Conservation (phyloP, 2,113 vertebrate genomes). For the Mirounga angustirostris region DNA sequence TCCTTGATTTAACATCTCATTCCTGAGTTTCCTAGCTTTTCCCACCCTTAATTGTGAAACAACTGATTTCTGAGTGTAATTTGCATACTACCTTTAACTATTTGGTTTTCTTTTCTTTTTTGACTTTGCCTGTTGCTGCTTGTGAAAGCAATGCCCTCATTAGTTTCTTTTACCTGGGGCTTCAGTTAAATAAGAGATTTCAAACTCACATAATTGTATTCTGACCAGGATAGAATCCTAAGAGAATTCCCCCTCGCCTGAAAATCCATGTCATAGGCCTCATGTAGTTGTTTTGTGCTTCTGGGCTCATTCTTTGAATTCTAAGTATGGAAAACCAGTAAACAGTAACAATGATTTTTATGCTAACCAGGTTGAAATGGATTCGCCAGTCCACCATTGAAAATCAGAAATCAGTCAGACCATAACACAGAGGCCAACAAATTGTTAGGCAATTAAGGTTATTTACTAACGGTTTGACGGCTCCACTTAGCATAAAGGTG, state of each 20-base stretch:
- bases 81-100: neutral
- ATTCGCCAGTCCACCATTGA: conserved; percentile 56
- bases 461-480: conserved; percentile 50
- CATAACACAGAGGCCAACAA: neutral
- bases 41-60: neutral
- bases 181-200: conserved; percentile 44
- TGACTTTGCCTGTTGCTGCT: conserved; percentile 44
- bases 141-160: neutral
- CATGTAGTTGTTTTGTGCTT: conserved; percentile 23
- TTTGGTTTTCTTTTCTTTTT: conserved; percentile 49
- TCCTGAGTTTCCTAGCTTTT: conserved; percentile 43
- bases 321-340: conserved; percentile 50
- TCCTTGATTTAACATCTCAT: conserved; percentile 71
- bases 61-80: conserved; percentile 14
- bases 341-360: conserved; percentile 2
- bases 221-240: neutral
- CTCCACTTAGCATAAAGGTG: conserved; percentile 26
- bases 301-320: neutral
- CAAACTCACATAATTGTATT: conserved; percentile 11
- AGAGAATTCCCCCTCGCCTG: neutral
- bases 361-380: conserved; percentile 49
- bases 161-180: conserved; percentile 30
- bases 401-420: neutral
- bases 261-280: neutral
- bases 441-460: neutral